Base-by-base conservation (phyloP, 2,797 vertebrate genomes). In the Saxicola maurus region DNA sequence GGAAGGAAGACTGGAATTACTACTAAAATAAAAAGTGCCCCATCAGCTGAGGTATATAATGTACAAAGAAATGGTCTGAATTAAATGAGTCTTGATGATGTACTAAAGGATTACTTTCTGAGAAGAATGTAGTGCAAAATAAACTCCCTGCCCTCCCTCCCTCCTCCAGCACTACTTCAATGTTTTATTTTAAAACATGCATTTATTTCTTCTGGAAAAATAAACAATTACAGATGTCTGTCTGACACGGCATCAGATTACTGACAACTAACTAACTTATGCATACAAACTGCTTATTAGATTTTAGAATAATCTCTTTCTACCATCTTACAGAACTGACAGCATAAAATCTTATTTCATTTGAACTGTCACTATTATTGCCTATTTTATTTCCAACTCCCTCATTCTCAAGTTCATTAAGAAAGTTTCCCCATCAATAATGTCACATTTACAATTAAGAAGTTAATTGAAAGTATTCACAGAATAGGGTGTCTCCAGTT, bases 191-290 rank as follows among this genome's bases (percentile, higher is more conserved):
- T 59, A 52, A 85, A 56, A 13, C 23, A 66, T 17, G 11, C 42
- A 74, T 82, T 89, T 74, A 27, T 23, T 87, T 77, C 30, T 74
- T 67, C 53, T 46, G 21, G 38, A 75, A 91, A 94, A 95, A 67
- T 24, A 77, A 87, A 56, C 46, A 48, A 59, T 75, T 88, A 56
- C 28, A 92, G 51, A 65, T 53, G 12, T 31, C 53, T 60, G n/a
- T 51, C 10, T 72, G 69, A 75, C 24, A 51, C 6, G 11, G 46
- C n/a, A 65, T 65, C 74, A 68, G 31, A 79, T 67, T 71, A 80
- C 46, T 60, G 49, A 51, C 30, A 80, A 59, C 37, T 69, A 80
- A 81, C 21, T 69, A 80, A 81, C 21, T 84, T 43, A 67, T 1
- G 13, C 53, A 81, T 24, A 11, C 40, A 93, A 85, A 91, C 11